Percentiles rank a stretch among this genome's conserved stretches.
Conservation (phyloP, 2,797 vertebrate genomes). For the Protosalanx chinensis region DNA sequence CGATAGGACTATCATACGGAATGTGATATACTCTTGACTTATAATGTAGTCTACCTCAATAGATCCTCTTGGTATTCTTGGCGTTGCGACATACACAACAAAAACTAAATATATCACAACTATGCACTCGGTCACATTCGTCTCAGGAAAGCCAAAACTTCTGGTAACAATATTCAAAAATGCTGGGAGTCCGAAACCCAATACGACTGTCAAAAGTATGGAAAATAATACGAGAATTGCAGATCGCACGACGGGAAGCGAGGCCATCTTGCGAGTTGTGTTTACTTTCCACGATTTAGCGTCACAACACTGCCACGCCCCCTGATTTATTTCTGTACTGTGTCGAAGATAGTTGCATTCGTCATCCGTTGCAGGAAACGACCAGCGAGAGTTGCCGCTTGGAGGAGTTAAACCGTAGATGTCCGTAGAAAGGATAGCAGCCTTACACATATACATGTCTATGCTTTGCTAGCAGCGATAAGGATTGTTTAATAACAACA, state of each 20-base stretch:
- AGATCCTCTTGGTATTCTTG: conserved; percentile 70
- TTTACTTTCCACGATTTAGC: conserved; percentile 36
- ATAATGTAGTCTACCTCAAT: conserved; percentile 68
- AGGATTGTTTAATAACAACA: too few relatives aligned
- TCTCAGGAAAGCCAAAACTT: conserved; percentile 66
- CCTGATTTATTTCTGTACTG: neutral
- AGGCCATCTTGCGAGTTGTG: conserved; percentile 65
- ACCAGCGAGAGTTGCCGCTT: too few relatives aligned
- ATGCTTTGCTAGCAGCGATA: too few relatives aligned
- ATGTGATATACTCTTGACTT: neutral
- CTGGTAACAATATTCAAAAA: conserved; percentile 58
- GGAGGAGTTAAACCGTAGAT: too few relatives aligned
- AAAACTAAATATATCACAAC: conserved; percentile 70
- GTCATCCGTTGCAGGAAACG: too few relatives aligned
- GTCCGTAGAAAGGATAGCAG: too few relatives aligned
- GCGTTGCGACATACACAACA: conserved; percentile 71
- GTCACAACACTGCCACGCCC: neutral
- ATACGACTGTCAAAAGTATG: conserved; percentile 59
- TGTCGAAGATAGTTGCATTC: neutral
- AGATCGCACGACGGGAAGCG: conserved; percentile 46
- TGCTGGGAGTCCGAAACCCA: conserved; percentile 73
- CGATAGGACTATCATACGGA: neutral
- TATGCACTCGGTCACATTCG: conserved; percentile 73
- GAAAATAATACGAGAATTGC: conserved; percentile 65
- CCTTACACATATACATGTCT: too few relatives aligned